phyloP scores from a whole-genome alignment of 1,140 invertebrate species.

The Leptopilina clavipes region DNA sequence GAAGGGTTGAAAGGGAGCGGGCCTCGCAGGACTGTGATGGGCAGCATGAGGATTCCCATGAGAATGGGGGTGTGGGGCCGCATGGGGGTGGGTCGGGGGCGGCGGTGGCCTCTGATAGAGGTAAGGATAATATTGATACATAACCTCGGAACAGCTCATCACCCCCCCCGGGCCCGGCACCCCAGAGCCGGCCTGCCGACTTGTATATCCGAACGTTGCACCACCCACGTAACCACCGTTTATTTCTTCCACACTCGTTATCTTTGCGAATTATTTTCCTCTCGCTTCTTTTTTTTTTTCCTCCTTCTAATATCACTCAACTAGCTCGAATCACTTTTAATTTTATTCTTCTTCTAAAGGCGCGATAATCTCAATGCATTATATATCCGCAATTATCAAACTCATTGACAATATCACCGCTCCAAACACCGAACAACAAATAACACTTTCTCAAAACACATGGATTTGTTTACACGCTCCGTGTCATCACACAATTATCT shows the following conservation, averaged over 20 bases:
- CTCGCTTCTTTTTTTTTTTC: constrained; percentile 2
- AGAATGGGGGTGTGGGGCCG: constrained; percentile 67
- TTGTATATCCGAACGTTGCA: constrained; percentile 73
- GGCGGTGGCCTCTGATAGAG: constrained; percentile 76
- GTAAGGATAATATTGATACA: constrained; percentile 80
- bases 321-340: constrained; percentile 38
- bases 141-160: constrained; percentile 79
- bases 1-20: constrained; percentile 73
- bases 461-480: constrained; percentile 3
- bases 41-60: constrained; percentile 68
- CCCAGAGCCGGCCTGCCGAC: constrained; percentile 73
- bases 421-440: too few species aligned
- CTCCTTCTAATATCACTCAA: constrained; percentile 38
- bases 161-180: constrained; percentile 73
- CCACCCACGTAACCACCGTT: constrained; percentile 63
- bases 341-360: background rate
- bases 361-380: constrained; percentile 41
- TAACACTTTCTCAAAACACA: constrained; percentile 16
- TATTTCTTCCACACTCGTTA: constrained; percentile 64
- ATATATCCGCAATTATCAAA: constrained; percentile 35
- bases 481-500: constrained; percentile 34
- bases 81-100: constrained; percentile 71
- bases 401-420: background rate
- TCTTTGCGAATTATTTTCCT: constrained; percentile 38
- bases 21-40: constrained; percentile 72